These are phyloP conservation scores for Apodemia hepburni DNA, from an alignment of 2,888 invertebrate species.

Conservation along the genomic window DNA sequence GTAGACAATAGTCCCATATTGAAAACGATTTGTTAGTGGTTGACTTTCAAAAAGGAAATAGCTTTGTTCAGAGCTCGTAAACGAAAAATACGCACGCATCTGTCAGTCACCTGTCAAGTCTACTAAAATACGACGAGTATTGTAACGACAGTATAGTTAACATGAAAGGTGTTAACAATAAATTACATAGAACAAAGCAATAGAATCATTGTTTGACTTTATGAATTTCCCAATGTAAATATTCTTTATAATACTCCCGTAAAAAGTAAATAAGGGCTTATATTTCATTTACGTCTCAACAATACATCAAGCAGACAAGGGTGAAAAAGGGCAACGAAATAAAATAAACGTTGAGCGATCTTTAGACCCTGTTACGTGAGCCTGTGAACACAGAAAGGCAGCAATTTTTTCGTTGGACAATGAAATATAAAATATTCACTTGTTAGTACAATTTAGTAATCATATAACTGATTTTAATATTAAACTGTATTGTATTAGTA, in stretches of 20 bases:
- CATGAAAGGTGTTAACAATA: constrained; percentile 1
- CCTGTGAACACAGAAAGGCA: constrained; percentile 2
- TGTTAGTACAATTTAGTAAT: too few relatives aligned
- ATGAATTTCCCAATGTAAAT: constrained; percentile 10
- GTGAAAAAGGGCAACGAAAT: constrained; percentile 60
- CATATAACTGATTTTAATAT: too few relatives aligned
- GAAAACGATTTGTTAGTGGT: not conserved
- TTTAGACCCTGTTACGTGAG: constrained; percentile 43
- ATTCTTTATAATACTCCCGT: constrained; percentile 15
- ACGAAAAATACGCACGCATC: not conserved
- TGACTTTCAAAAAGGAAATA: not conserved
- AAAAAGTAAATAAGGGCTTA: constrained; percentile 53
- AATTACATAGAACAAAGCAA: constrained; percentile 4
- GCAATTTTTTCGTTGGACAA: not conserved
- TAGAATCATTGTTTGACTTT: constrained; percentile 12
- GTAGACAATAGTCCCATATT: too few relatives aligned
- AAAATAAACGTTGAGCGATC: constrained; percentile 69
- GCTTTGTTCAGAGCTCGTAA: not conserved
- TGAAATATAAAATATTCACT: not conserved
- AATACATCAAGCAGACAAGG: constrained; percentile 73
- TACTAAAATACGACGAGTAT: not conserved
- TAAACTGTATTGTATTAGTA: too few relatives aligned
- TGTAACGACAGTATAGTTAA: not conserved
- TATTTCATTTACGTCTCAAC: constrained; percentile 68
- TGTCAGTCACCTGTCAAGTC: constrained; percentile 2